These are phyloP conservation scores for Hemitrygon akajei DNA, from an alignment of 2,797 vertebrate species.

Conservation along the genomic window DNA sequence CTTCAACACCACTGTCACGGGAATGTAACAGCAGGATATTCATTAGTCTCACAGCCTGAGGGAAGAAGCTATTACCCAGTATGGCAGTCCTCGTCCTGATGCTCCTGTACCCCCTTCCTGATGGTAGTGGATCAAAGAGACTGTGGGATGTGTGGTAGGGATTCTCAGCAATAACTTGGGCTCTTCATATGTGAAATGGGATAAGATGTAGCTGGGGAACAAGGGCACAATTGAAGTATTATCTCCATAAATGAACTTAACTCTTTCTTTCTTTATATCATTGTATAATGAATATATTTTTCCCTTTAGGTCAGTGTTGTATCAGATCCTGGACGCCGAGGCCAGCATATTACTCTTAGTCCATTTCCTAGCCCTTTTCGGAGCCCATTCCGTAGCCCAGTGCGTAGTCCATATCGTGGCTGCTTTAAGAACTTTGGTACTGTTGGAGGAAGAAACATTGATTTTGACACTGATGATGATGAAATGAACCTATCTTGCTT, in stretches of 20 bases:
- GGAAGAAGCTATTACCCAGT: too few species aligned
- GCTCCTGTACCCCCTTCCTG: too few species aligned
- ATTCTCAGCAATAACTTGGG: too few species aligned
- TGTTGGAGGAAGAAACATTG: slow-evolving; percentile 74
- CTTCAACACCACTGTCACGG: too few species aligned
- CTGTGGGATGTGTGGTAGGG: too few species aligned
- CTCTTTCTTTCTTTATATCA: not conserved
- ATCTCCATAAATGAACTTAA: not conserved
- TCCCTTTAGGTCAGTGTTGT: slow-evolving; percentile 79
- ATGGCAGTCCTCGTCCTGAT: too few species aligned
- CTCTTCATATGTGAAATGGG: too few species aligned
- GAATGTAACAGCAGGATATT: too few species aligned
- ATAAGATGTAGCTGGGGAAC: not conserved
- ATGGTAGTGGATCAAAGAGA: too few species aligned
- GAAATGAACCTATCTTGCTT: slow-evolving; percentile 98
- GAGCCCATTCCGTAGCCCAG: slow-evolving; percentile 86
- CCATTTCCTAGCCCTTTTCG: slow-evolving; percentile 95
- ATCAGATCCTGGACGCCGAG: slow-evolving; percentile 87
- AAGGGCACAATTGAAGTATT: not conserved
- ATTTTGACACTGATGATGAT: slow-evolving; percentile 93
- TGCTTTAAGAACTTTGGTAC: slow-evolving; percentile 93
- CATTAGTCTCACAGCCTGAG: too few species aligned
- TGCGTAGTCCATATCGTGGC: slow-evolving; percentile 73
- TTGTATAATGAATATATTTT: not conserved
- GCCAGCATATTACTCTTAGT: slow-evolving; percentile 81